Conservation (phyloP, 2,113 vertebrate genomes). For the Nyctereutes procyonoides region DNA sequence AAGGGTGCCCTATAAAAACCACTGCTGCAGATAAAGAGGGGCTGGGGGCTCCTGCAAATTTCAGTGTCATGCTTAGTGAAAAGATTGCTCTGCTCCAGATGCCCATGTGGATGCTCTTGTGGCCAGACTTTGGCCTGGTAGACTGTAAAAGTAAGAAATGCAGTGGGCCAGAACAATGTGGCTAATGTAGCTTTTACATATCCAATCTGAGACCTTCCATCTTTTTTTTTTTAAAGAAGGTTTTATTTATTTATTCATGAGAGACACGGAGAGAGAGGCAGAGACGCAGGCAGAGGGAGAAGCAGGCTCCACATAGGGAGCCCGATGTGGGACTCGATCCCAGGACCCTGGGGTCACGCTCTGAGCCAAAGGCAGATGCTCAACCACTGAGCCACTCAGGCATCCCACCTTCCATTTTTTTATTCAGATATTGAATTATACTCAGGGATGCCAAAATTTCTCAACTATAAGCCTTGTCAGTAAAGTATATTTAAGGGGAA, state of each 20-base stretch:
- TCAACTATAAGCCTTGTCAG: constrained; percentile 19
- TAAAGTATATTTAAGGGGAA: background rate
- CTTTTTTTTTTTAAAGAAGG: background rate
- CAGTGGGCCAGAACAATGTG: background rate
- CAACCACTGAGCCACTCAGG: too few relatives aligned
- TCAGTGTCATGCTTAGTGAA: background rate
- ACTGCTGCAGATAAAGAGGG: background rate
- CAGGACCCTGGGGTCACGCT: too few relatives aligned
- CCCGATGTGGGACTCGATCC: too few relatives aligned
- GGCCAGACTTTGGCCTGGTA: background rate
- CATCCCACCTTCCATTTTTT: background rate
- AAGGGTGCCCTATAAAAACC: constrained; percentile 36
- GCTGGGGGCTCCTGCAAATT: constrained; percentile 9
- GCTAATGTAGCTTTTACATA: background rate
- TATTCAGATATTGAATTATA: constrained; percentile 16
- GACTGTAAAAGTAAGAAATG: background rate
- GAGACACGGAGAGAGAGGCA: too few relatives aligned
- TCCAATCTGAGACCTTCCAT: background rate
- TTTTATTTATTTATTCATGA: too few relatives aligned
- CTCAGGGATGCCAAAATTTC: background rate
- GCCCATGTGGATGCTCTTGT: background rate
- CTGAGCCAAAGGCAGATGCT: too few relatives aligned
- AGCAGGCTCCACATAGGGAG: too few relatives aligned
- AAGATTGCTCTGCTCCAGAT: constrained; percentile 19
- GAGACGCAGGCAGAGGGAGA: too few relatives aligned